A percentile compares a stretch with the other conserved stretches of the same genome.
phyloP scores from a whole-genome alignment of 2,113 vertebrate genomes.

The Pangasianodon gigas region DNA sequence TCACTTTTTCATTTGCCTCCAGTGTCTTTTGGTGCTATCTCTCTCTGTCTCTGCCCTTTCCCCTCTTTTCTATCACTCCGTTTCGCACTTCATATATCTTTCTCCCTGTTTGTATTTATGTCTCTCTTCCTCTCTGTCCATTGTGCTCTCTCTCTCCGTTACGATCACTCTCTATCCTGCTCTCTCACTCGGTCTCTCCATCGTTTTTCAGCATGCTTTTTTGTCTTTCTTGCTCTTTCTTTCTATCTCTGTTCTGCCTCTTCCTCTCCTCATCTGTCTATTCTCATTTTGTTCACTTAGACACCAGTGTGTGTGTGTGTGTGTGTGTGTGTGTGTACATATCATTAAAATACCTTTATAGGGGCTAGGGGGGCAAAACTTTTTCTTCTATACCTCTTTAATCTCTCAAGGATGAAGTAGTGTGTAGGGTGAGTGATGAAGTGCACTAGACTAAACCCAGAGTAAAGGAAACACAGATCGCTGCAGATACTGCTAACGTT shows the following conservation, averaged over 20 bases:
- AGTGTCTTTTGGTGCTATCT: background rate
- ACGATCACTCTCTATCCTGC: conserved; percentile 33
- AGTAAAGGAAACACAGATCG: background rate
- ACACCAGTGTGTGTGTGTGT: background rate
- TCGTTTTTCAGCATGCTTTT: background rate
- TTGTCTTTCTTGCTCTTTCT: background rate
- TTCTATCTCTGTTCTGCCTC: conserved; percentile 38
- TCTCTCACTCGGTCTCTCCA: background rate
- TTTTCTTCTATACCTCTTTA: background rate
- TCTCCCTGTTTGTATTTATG: background rate
- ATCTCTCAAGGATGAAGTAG: background rate
- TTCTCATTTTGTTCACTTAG: background rate
- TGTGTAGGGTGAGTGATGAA: background rate
- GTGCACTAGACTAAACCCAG: conserved; percentile 10
- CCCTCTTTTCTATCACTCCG: background rate
- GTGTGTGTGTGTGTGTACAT: background rate
- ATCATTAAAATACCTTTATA: background rate
- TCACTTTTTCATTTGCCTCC: background rate
- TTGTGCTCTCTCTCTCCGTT: background rate
- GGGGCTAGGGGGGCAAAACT: background rate
- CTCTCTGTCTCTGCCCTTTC: background rate
- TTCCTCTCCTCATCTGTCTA: background rate
- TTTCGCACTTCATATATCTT: background rate
- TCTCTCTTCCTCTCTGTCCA: background rate
- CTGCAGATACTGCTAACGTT: background rate